Percentiles rank a stretch among this genome's conserved stretches.
These are phyloP conservation scores for Octodon degus DNA, from an alignment of 2,113 vertebrate species.

Conservation along the genomic window DNA sequence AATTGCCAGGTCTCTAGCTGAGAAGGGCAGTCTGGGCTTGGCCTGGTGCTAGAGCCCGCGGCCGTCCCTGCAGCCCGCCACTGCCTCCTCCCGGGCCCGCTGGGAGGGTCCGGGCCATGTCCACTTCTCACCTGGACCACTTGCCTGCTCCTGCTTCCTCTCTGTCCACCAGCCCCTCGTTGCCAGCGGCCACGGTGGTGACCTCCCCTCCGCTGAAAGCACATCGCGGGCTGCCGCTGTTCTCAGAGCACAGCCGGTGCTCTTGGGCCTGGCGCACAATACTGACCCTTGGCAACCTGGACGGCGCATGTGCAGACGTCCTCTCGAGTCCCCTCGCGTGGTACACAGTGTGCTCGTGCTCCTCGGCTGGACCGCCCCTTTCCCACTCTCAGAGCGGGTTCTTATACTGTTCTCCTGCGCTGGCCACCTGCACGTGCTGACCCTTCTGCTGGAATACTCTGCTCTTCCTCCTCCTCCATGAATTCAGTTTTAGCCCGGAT, in stretches of 20 bases:
- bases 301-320: accelerated
- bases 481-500: not conserved
- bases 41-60: not conserved
- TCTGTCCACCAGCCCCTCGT: not conserved
- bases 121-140: not conserved
- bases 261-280: accelerated
- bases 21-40: not conserved
- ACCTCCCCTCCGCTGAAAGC: not conserved
- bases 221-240: not conserved
- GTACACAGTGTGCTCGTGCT: accelerated
- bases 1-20: not conserved
- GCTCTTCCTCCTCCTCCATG: too few species aligned
- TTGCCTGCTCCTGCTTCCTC: not conserved
- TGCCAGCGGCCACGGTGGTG: not conserved
- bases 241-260: not conserved
- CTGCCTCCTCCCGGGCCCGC: not conserved
- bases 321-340: not conserved
- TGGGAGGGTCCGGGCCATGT: not conserved
- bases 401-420: not conserved
- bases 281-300: not conserved
- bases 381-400: not conserved
- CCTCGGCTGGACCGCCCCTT: not conserved
- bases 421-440: not conserved
- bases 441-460: too few species aligned
- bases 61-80: accelerated